Evolutionary conservation across 2,113 vertebrate genomes (phyloP).

Genomic region (Piprites chloris): DNA sequence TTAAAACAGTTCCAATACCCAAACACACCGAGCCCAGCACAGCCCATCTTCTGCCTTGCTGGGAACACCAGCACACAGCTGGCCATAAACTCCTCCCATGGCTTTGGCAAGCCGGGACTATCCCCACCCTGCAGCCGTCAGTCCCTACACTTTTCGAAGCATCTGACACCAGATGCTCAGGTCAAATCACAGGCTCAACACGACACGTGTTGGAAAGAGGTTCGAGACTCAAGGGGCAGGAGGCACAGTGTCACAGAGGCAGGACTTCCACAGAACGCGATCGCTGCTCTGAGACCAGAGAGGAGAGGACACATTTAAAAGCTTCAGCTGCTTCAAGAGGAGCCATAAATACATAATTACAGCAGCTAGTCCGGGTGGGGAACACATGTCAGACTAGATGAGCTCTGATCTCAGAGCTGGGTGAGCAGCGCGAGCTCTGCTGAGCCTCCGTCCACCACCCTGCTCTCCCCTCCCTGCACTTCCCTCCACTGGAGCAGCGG

Average conservation of each 20-base stretch:
- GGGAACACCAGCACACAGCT: neutral
- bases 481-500: neutral
- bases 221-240: neutral
- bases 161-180: neutral
- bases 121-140: neutral
- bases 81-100: rapidly evolving
- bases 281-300: neutral
- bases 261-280: neutral
- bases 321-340: neutral
- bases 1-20: neutral
- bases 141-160: neutral
- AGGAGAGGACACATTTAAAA: neutral
- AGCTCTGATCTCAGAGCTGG: neutral
- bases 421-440: rapidly evolving
- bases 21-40: neutral
- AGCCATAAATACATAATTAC: neutral
- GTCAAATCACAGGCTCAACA: neutral
- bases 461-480: neutral
- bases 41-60: neutral
- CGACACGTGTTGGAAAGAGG: rapidly evolving
- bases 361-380: neutral
- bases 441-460: rapidly evolving
- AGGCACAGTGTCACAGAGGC: rapidly evolving
- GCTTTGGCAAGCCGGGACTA: rapidly evolving
- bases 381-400: neutral